Conservation (phyloP, 2,888 invertebrate species). For the Meloe dianella region DNA sequence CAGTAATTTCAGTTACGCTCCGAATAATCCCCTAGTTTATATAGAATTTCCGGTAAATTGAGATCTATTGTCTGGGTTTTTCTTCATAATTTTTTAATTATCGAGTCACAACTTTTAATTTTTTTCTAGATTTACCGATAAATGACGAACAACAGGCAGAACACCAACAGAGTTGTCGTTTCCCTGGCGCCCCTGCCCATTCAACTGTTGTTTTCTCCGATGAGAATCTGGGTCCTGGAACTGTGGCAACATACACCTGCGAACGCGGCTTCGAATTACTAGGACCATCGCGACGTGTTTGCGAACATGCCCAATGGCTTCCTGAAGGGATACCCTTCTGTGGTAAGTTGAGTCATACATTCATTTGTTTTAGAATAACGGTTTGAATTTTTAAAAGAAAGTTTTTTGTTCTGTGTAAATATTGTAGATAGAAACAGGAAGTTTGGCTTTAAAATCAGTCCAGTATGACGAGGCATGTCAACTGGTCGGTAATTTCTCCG, state of each 20-base stretch:
- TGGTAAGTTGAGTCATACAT: constrained; percentile 69
- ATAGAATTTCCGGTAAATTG: constrained; percentile 34
- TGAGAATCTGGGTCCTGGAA: constrained; percentile 65
- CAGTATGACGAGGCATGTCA: constrained; percentile 7
- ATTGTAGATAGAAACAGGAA: not conserved
- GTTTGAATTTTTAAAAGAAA: not conserved
- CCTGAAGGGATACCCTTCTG: constrained; percentile 94
- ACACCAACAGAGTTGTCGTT: constrained; percentile 67
- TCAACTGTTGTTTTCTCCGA: constrained; percentile 80
- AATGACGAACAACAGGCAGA: not conserved
- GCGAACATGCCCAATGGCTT: constrained; percentile 80
- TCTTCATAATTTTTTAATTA: not conserved
- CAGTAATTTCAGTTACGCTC: constrained; percentile 36
- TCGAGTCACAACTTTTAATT: not conserved
- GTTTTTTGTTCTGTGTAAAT: constrained; percentile 1
- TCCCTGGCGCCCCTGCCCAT: constrained; percentile 92
- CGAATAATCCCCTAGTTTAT: constrained; percentile 27
- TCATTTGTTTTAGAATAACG: not conserved
- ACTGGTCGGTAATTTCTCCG: not conserved
- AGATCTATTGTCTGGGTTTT: constrained; percentile 4
- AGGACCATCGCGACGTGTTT: constrained; percentile 82
- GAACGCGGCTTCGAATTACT: constrained; percentile 89
- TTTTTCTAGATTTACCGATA: not conserved
- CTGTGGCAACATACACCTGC: constrained; percentile 83
- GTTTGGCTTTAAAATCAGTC: constrained; percentile 10